Base-by-base conservation (phyloP, 1,140 invertebrate species). In the Teleopsis dalmanni region DNA sequence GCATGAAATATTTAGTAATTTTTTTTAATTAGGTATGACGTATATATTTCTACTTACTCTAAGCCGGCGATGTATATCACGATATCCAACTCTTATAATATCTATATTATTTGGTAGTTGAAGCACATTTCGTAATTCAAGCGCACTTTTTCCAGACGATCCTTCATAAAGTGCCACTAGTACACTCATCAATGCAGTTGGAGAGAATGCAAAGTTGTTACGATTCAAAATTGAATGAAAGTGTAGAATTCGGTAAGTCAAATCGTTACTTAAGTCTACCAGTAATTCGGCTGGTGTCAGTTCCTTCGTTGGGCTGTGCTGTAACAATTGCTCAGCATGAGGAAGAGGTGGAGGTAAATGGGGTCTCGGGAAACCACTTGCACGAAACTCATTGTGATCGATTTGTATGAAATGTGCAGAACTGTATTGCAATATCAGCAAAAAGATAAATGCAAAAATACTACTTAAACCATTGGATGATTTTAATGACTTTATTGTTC, bases 161-260 rank as follows among this genome's bases (percentile, higher is more conserved):
- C 86, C 87, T 66, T 90, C 87, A 58, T 81, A 85, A 10, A 90
- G 69, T 1, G 86, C 83, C 18, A 85, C 77, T 33, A 88, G 69
- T 9, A 89, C 84, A 54, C 85, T 86, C 55, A 82, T 80, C 45
- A 86, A 65, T 1, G 86, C 85, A 26, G 87, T 86, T 3, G 87
- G 86, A 1, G 86, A 89, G 65, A 88, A 86, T 7, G 85, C 87
- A n/a, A 88, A 81, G 59, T 90, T 90, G 58, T 87, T 85, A n/a
- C 79, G 76, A 57, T 82, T 78, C 50, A 77, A 72, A 59, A 78
- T 78, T 47, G 77, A 77, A 58, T 81, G 79, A 70, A 83, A 81
- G 47, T 80, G 76, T 0, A 88, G 74, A 47, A 87, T 76, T 57
- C 78, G 81, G 42, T 85, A 72, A 46, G 83, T 84, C 21, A 88